Evolutionary conservation across 2,113 vertebrate species (phyloP), one percentile per base, ranked within the genome.

Genomic region (Cryptomyrus ogoouensis): DNA sequence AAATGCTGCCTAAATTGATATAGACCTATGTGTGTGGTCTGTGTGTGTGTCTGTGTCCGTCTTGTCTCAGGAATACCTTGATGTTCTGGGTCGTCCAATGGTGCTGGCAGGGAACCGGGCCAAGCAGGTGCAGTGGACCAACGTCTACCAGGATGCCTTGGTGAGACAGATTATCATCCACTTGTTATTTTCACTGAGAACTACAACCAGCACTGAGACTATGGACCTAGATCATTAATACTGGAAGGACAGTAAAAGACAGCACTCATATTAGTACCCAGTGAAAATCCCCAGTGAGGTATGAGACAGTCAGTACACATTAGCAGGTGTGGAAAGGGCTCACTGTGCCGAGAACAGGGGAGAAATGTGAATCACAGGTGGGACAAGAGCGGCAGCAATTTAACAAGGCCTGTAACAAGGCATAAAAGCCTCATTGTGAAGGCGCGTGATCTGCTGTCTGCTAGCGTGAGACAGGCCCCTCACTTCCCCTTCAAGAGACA

Each of bases 91-190:
- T 85, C 97, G 98, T 80, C 98, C 98, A 47, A 99, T 99, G 98
- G 98, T 97, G 89, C 95, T 99, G 91, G 98, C 98, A 0, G 98
- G 98, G 77, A 95, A 96, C 87, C 96, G 94, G 90, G 98, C 98
- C 91, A 99, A 99, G 92, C 97, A 99, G 92, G 98, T 99, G 92
- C 98, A 98, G 90, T 99, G 98, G 98, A 99, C 98, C 70, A 99
- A 99, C 0, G 98, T 99, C 88, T 99, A 99, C 93, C 98, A 99
- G 93, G 98, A 99, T 87, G 98, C 98, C 5, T 95, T 99, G 97
- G 98, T 99, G 93, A 95, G 96, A 80, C 21, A 24, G 6, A n/a
- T 10, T 8, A 10, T 21, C 83, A 12, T 84, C 42, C 10, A 47
- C 8, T 46, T 8, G 19, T 47, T 84, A 46, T 84, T 84, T 46